Evolutionary conservation across 2,113 vertebrate genomes (phyloP).

Genomic region (Odocoileus virginianus): DNA sequence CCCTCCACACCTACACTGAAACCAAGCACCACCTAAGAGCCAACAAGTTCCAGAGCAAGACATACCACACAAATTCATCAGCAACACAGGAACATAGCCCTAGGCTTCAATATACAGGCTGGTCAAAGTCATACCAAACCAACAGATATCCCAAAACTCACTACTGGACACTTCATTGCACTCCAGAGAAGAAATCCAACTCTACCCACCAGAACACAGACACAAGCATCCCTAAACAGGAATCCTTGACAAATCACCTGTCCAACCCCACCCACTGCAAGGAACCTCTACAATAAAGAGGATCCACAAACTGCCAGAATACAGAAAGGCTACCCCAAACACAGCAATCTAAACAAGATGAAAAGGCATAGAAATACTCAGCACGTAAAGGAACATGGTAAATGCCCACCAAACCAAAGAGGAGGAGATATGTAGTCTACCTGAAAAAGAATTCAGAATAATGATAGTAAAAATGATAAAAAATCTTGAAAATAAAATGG

Average conservation of each 20-base stretch:
- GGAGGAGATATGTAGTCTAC: not conserved
- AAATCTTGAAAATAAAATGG: not conserved
- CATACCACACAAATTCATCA: not conserved
- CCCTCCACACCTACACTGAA: not conserved
- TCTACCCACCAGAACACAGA: not conserved
- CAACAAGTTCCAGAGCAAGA: not conserved
- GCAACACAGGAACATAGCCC: not conserved
- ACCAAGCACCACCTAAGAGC: not conserved
- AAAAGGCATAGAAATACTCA: not conserved
- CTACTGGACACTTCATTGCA: not conserved
- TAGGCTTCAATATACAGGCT: not conserved
- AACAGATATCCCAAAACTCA: not conserved
- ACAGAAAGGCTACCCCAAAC: fast-evolving
- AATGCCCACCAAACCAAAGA: not conserved
- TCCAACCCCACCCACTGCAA: not conserved
- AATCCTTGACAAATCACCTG: not conserved
- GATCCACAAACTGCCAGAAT: not conserved
- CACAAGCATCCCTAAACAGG: not conserved
- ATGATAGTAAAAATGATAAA: not conserved
- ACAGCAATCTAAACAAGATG: not conserved
- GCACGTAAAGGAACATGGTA: not conserved
- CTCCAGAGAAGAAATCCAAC: not conserved
- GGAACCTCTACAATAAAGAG: not conserved
- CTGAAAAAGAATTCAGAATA: not conserved
- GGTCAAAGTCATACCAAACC: not conserved